Conservation (phyloP, 2,113 vertebrate species). For the Andinoacara biseriatus region DNA sequence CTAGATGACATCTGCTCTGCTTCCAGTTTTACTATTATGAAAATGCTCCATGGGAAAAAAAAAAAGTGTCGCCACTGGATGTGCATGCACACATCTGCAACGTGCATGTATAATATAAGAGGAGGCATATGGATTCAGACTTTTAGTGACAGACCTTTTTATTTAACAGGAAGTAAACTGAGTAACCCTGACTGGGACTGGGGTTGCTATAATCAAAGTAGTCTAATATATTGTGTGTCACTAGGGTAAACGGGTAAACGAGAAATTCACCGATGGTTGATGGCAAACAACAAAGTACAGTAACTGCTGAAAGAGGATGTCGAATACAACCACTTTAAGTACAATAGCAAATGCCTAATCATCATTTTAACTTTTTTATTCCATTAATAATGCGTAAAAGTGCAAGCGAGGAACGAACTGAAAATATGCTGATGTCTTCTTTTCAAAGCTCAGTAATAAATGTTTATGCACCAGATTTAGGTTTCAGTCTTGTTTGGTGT, state of each 20-base stretch:
- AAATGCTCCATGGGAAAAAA: conserved; percentile 14
- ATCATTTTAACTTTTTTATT: background rate
- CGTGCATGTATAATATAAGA: background rate
- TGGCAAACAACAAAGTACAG: background rate
- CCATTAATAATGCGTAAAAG: background rate
- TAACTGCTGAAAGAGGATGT: background rate
- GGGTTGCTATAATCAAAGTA: background rate
- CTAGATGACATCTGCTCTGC: conserved; percentile 32
- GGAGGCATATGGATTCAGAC: background rate
- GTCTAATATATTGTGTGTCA: conserved; percentile 16
- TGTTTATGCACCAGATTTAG: conserved; percentile 30
- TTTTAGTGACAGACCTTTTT: background rate
- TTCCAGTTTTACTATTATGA: conserved; percentile 12
- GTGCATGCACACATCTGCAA: background rate
- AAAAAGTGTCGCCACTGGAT: background rate
- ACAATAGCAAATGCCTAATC: background rate
- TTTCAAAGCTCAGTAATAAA: background rate
- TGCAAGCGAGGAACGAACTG: background rate
- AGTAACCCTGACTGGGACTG: background rate
- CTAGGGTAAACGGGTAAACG: background rate
- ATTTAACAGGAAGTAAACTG: conserved; percentile 3
- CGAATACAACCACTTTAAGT: background rate
- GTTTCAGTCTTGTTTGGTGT: conserved; percentile 19
- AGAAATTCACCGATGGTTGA: background rate
- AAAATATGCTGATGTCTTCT: conserved; percentile 4